Conservation (phyloP, 2,888 invertebrate species). For the Seira ritae region DNA sequence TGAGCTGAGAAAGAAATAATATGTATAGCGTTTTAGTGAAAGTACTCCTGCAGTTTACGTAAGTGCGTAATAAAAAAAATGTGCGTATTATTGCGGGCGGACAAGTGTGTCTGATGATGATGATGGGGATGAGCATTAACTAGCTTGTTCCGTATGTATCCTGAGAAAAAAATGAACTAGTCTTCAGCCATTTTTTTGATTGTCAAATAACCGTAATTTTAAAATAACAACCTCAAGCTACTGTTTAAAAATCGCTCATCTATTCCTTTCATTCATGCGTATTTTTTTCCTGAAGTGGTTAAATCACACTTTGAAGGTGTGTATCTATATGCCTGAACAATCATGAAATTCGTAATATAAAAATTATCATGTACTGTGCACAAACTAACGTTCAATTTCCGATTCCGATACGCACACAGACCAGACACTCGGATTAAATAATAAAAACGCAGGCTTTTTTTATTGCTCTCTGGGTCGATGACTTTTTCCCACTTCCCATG, state of each 20-base stretch:
- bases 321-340: background rate
- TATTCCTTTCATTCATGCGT: background rate
- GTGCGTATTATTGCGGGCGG: too few species aligned
- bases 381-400: constrained; percentile 1
- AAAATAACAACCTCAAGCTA: background rate
- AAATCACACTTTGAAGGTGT: background rate
- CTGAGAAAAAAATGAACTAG: too few species aligned
- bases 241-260: background rate
- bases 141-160: too few species aligned
- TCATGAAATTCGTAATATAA: background rate
- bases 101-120: too few species aligned
- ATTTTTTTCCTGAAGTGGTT: background rate
- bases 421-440: background rate
- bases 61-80: too few species aligned
- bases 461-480: background rate
- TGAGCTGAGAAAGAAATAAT: too few species aligned
- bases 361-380: too few species aligned
- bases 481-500: background rate
- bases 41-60: too few species aligned
- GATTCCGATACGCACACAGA: background rate
- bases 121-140: too few species aligned
- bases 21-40: too few species aligned
- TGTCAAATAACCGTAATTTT: too few species aligned
- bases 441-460: background rate
- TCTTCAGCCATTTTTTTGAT: too few species aligned